phyloP scores from a whole-genome alignment of 2,113 vertebrate genomes.

The Nothocercus nigrocapillus region DNA sequence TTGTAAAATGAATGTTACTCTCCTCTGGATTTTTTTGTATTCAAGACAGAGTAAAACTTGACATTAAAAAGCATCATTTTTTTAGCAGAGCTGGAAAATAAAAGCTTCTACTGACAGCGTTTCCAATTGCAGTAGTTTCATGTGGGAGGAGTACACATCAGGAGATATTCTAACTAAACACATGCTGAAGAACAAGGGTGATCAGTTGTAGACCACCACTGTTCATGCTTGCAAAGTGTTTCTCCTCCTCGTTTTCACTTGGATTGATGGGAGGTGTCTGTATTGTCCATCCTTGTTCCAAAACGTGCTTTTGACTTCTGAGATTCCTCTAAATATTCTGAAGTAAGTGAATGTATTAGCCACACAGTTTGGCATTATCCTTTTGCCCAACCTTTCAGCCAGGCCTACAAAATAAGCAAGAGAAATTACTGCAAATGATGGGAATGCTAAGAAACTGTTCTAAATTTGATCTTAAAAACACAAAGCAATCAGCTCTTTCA shows the following conservation, averaged over 20 bases:
- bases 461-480: neutral
- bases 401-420: neutral
- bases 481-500: neutral
- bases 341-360: neutral
- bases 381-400: neutral
- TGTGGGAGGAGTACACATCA: conserved; percentile 48
- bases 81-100: conserved; percentile 44
- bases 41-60: conserved; percentile 41
- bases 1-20: neutral
- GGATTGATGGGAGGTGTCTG: neutral
- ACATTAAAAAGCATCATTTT: conserved; percentile 19
- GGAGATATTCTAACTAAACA: conserved; percentile 25
- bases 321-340: neutral
- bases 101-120: conserved; percentile 54
- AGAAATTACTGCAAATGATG: neutral
- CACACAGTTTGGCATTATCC: neutral
- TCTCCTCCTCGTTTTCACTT: neutral
- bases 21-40: conserved; percentile 27
- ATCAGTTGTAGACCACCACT: neutral
- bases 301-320: neutral
- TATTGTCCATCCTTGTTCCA: neutral
- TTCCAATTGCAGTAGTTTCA: conserved; percentile 4
- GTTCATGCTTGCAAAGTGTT: neutral
- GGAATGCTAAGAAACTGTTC: neutral
- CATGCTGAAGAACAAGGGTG: neutral